Base-by-base conservation (phyloP, 1,140 invertebrate genomes). In the Bombus turneri region DNA sequence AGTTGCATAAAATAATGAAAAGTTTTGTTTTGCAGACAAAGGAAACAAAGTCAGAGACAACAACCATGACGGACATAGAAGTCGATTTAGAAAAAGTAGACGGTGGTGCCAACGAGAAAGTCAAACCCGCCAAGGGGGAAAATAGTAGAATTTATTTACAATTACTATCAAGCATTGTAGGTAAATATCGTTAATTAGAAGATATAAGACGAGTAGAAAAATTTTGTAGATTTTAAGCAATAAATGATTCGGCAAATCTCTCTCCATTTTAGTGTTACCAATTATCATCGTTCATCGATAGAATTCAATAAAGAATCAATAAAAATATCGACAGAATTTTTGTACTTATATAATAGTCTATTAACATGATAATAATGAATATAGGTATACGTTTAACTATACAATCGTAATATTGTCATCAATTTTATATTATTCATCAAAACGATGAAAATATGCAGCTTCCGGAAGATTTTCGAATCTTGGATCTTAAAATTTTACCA, bases 81-180 rank as follows among this genome's bases (percentile, higher is more conserved):
- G 15, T 13, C 22, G 22, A 53, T 53, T 22, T 59, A 59, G 28
- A 59, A 28, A 59, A 59, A 62, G 10, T 62, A 62, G 3, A 28
- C 39, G n/a, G 8, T 39, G 39, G 3, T 10, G 25, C 10, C 2
- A 10, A 28, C 18, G 8, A 13, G 2, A 3, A 59, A 8, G 10
- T 12, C 3, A 10, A n/a, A 15, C 12, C 10, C 12, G 3, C 0
- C 10, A 13, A 39, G 15, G 18, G 4, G 9, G 37, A 69, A 1
- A 69, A 41, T 1, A 13, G 69, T 25, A 71, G 28, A 34, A 77
- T 85, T 8, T 43, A 41, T 18, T 59, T 39, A 1, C 83, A 85
- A n/a, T 0, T 85, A 34, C 22, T 81, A n/a, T 71, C 78, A 28
- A n/a, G 57, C 31, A 1, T 74, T 22, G 37, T 81, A 64, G 53